A percentile compares a stretch with the other conserved stretches of the same genome.
Conservation (phyloP, 2,888 invertebrate genomes). For the Alentia gelatinosa region DNA sequence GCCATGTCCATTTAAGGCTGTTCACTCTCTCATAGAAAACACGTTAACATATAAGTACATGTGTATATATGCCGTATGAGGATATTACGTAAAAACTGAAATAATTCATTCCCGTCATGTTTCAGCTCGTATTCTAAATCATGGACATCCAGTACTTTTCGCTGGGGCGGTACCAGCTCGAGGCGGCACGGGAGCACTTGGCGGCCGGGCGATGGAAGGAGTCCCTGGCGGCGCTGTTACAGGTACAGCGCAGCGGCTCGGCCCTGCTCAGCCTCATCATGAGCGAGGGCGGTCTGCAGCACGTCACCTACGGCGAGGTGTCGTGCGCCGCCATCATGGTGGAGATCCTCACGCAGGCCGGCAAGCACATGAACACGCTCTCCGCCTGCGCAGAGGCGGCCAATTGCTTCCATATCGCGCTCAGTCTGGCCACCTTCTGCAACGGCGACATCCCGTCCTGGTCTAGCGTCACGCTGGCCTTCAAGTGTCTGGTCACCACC, state of each 20-base stretch:
- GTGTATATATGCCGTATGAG: too few relatives aligned
- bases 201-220: constrained; percentile 20
- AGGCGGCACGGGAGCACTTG: constrained; percentile 9
- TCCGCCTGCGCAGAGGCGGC: constrained; percentile 33
- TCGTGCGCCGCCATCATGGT: constrained; percentile 44
- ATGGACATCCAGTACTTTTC: constrained; percentile 35
- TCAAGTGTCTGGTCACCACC: constrained; percentile 39
- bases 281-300: constrained; percentile 30
- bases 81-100: too few relatives aligned
- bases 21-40: too few relatives aligned
- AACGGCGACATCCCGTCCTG: constrained; percentile 8
- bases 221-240: not conserved
- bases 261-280: constrained; percentile 42
- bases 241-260: constrained; percentile 23
- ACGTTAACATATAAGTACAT: too few relatives aligned
- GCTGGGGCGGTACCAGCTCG: constrained; percentile 32
- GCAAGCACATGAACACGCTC: constrained; percentile 27
- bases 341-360: constrained; percentile 24
- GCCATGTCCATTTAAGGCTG: too few relatives aligned
- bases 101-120: too few relatives aligned
- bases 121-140: not conserved
- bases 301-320: constrained; percentile 30
- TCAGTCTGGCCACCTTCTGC: constrained; percentile 44
- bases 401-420: constrained; percentile 33
- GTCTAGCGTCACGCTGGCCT: constrained; percentile 36